Evolutionary conservation across 2,797 vertebrate species (phyloP).

Genomic region (Dermochelys coriacea): DNA sequence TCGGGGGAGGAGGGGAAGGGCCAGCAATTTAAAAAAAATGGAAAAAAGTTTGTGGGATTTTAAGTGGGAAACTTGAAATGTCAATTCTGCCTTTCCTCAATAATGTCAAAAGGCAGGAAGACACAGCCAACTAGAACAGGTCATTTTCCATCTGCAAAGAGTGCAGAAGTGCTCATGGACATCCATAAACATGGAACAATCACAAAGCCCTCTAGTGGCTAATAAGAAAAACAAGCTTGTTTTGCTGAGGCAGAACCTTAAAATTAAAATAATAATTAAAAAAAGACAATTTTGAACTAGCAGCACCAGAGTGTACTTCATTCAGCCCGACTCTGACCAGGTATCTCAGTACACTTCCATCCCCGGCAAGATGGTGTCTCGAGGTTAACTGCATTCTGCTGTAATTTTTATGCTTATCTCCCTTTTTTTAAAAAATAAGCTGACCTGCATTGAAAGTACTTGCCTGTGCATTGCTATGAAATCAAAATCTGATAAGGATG

Average conservation of each 20-base stretch:
- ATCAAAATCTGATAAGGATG: rapidly evolving
- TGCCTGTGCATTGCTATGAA: rapidly evolving
- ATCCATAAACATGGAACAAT: rapidly evolving
- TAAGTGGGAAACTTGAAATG: not conserved
- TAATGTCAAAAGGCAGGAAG: not conserved
- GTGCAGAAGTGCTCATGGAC: not conserved
- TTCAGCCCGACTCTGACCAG: not conserved
- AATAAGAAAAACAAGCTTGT: not conserved
- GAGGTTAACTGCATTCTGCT: rapidly evolving
- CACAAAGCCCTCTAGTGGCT: rapidly evolving
- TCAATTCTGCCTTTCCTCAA: not conserved
- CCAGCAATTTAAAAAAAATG: not conserved
- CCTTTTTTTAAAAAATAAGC: not conserved
- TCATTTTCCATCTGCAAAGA: not conserved
- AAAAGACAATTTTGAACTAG: not conserved
- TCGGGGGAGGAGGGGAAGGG: too few relatives aligned
- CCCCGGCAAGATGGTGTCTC: not conserved
- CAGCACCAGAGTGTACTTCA: not conserved
- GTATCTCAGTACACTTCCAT: rapidly evolving
- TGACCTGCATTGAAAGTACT: rapidly evolving
- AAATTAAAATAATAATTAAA: not conserved
- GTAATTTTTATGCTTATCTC: rapidly evolving
- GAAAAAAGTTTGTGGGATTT: not conserved
- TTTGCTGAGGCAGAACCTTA: not conserved
- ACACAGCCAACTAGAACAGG: not conserved